These are phyloP conservation scores for Panagrolaimus sp. DNA, from an alignment of 1,140 invertebrate species.

Conservation along the genomic window DNA sequence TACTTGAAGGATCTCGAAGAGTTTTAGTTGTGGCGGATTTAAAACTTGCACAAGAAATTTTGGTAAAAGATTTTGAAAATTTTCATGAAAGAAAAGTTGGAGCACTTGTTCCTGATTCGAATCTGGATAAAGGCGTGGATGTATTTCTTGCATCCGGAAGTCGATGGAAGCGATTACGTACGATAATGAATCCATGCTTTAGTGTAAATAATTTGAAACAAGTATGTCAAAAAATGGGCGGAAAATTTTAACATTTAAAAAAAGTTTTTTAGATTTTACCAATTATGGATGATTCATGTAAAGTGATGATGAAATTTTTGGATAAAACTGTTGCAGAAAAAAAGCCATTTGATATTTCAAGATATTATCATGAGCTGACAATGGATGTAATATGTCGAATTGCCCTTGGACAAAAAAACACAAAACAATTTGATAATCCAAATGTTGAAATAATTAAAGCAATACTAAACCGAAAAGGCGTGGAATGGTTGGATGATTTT, in stretches of 20 bases:
- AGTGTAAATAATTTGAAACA: conserved; percentile 59
- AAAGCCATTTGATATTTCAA: conserved; percentile 24
- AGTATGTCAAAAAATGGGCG: conserved; percentile 28
- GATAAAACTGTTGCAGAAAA: background rate
- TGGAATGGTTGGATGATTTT: no score
- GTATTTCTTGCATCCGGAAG: conserved; percentile 47
- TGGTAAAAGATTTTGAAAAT: conserved; percentile 61
- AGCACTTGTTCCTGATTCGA: conserved; percentile 16
- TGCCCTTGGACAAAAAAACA: conserved; percentile 42
- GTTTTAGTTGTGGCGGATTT: conserved; percentile 60
- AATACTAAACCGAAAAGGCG: background rate
- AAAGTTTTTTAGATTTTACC: conserved; percentile 52
- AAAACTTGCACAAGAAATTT: conserved; percentile 59
- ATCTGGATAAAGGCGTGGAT: conserved; percentile 22
- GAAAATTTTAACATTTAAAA: no score
- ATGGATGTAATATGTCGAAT: conserved; percentile 46
- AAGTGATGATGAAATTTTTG: conserved; percentile 24
- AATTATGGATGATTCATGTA: conserved; percentile 44
- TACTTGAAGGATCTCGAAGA: conserved; percentile 50
- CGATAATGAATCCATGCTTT: conserved; percentile 60
- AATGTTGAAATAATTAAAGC: conserved; percentile 10
- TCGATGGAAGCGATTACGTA: conserved; percentile 60
- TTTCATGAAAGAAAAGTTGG: conserved; percentile 58
- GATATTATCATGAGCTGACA: conserved; percentile 48
- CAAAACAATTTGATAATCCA: conserved; percentile 37